A percentile compares a stretch with the other conserved stretches of the same genome.
phyloP scores from a whole-genome alignment of 37 sponge, comb jelly and placozoan species.

The Axinella damicornis region DNA sequence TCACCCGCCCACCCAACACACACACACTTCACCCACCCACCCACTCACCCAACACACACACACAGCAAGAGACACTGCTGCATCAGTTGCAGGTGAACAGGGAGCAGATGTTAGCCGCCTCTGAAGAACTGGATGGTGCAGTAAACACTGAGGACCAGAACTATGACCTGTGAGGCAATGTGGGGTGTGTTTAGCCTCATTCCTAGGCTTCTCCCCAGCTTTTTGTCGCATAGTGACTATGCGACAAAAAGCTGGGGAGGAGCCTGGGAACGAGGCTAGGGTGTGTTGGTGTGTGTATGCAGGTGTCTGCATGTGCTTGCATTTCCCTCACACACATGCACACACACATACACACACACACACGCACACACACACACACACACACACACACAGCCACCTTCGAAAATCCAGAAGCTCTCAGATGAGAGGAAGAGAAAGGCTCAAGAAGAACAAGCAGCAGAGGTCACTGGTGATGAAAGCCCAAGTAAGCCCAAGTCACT shows the following conservation, averaged over 20 bases:
- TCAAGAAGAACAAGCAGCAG: neutral
- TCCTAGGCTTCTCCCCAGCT: no score
- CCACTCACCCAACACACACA: neutral
- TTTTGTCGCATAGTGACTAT: no score
- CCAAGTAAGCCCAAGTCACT: neutral
- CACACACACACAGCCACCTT: neutral
- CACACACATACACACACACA: no score
- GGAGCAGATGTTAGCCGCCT: constrained; percentile 73
- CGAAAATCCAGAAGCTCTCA: neutral
- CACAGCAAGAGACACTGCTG: constrained; percentile 79
- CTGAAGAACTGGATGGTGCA: constrained; percentile 54
- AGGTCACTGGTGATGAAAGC: neutral
- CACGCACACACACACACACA: no score
- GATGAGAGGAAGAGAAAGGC: constrained; percentile 8
- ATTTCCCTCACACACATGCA: no score
- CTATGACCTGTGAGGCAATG: constrained; percentile 73
- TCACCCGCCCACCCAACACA: constrained; percentile 7
- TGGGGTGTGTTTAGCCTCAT: no score
- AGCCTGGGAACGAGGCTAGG: no score
- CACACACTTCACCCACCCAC: no score
- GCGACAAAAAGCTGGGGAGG: no score
- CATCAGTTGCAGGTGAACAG: constrained; percentile 84
- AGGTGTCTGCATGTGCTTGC: no score
- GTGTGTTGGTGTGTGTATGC: no score
- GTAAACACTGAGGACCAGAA: constrained; percentile 64